A percentile compares a stretch with the other conserved stretches of the same genome.
phyloP scores from a whole-genome alignment of 1,140 invertebrate genomes.

The Monomorium pharaonis region DNA sequence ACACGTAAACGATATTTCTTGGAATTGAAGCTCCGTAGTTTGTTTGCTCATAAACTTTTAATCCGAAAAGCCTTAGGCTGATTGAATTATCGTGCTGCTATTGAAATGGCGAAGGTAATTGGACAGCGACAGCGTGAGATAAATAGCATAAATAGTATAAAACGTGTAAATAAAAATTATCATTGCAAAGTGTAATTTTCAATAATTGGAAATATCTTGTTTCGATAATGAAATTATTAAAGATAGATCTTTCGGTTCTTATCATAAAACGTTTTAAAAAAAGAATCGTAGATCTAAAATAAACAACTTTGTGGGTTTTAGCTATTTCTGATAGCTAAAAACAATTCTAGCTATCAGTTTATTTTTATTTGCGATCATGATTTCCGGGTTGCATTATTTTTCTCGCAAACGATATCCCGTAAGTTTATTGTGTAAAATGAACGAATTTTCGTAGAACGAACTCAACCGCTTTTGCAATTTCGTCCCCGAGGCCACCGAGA shows the following conservation, averaged over 20 bases:
- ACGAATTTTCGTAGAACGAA: not conserved
- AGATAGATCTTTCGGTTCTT: not conserved
- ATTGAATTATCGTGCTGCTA: constrained; percentile 7
- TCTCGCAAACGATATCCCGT: not conserved
- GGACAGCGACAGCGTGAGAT: not conserved
- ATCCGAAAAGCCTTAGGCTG: not conserved
- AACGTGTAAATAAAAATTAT: not conserved
- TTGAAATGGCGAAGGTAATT: not conserved
- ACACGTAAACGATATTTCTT: not conserved
- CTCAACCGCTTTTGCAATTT: constrained; percentile 25
- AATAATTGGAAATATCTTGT: not conserved
- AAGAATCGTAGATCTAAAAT: not conserved
- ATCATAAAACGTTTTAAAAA: not conserved
- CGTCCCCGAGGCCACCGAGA: not conserved
- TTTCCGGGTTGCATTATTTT: not conserved
- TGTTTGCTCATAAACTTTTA: not conserved
- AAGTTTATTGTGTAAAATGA: not conserved
- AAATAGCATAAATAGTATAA: too few relatives aligned
- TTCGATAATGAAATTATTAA: not conserved
- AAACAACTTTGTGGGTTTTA: too few relatives aligned
- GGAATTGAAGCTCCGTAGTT: not conserved
- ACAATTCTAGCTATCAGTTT: not conserved
- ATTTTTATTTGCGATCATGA: not conserved
- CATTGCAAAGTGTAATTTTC: not conserved
- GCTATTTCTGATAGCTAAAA: not conserved